Evolutionary conservation across 1,140 invertebrate species (phyloP), one percentile per base, ranked within the genome.

Genomic region (Streblospio benedicti): DNA sequence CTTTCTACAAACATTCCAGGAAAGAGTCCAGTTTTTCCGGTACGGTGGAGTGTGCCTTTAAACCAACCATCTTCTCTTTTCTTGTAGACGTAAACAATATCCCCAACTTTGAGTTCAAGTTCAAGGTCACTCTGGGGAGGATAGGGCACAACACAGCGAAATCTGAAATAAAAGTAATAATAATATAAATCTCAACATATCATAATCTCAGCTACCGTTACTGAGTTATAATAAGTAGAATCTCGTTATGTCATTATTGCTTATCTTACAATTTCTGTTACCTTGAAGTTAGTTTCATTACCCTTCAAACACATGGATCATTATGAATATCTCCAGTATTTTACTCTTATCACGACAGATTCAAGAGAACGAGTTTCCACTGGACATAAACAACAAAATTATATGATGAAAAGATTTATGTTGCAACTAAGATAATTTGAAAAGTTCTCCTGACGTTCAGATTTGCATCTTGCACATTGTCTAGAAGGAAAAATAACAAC

Each of bases 11-110:
- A 96, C 70, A 89, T 93, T 38, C 89, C 89, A 1, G 93, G 93
- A 78, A 96, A 95, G 1, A 96, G 81, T 4, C 93, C 93, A 1
- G 89, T 91, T 65, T 90, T 86, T 16, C 91, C 91, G 1, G 90
- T 93, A 47, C 90, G 82, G 68, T 92, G 86, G 65, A 89, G 83
- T 0, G 90, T 93, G 4, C 92, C 93, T 74, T 95, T 95, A 73
- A 89, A 94, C 92, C 92, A 96, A 14, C 93, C 93, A 70, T 95
- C 92, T 27, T 93, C 91, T 35, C 91, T 84, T 73, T 93, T 94
- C 66, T 89, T 90, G 70, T 90, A 88, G 2, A 95, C 91, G 67
- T 90, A 87, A 56, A 95, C 90, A 52, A 95, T 86, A 71, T 96
- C 93, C 25, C 91, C 90, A 18, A 93, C 83, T 63, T 88, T 87